These are phyloP conservation scores for Eupithecia subumbrata DNA, from an alignment of 2,888 invertebrate genomes.

Conservation along the genomic window DNA sequence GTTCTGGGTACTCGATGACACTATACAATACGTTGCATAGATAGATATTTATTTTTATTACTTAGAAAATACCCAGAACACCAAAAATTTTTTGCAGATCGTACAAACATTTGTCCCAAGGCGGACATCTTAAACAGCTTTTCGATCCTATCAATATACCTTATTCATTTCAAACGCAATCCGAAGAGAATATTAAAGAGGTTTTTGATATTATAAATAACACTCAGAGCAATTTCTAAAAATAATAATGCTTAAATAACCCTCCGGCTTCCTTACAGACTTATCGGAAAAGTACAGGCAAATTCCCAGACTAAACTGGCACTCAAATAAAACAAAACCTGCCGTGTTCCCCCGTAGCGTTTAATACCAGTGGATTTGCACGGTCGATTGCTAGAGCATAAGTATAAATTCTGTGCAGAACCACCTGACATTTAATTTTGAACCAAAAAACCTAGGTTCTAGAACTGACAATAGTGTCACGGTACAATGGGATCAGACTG, in stretches of 20 bases:
- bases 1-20: no score
- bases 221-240: no score
- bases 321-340: neutral
- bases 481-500: neutral
- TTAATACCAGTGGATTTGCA: slow-evolving; percentile 2
- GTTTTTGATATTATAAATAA: no score
- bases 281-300: neutral
- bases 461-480: neutral
- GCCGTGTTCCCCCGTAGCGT: neutral
- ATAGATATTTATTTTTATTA: no score
- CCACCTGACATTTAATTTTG: neutral
- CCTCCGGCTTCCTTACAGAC: neutral
- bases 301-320: neutral
- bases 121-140: no score
- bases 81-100: no score
- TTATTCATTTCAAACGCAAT: no score
- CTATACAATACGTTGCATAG: no score
- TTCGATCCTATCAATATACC: no score
- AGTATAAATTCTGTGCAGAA: neutral
- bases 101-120: no score
- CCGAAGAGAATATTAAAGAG: no score
- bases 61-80: no score
- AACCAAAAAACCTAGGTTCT: neutral
- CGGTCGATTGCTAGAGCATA: neutral
- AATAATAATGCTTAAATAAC: neutral